Base-by-base conservation (phyloP, 2,888 invertebrate species). In the Pristionchus japonicus region DNA sequence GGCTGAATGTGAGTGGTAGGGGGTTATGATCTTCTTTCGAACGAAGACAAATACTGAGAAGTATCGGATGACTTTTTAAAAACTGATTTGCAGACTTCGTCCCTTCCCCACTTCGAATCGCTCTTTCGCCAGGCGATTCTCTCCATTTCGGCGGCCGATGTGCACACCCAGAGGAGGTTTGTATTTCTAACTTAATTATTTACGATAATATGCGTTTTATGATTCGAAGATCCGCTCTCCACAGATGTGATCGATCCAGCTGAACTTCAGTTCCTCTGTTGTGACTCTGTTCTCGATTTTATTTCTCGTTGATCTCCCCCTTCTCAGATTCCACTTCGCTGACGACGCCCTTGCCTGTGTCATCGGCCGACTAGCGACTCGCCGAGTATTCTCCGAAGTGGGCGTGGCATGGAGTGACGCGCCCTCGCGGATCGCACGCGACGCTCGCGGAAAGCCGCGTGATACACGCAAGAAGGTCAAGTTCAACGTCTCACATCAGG, bases 401-500 rank as follows among this genome's bases (percentile, higher is more conserved):
- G 67, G 61, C 47, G 57, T 67, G 31, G 7, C 57, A 6, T 88
- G 88, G 83, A n/a, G 43, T 31, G 88, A 61, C 9, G 82, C 43
- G 0, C 31, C 31, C n/a, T n/a, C 40, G 20, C 74, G 87, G 15
- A 17, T 87, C 64, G 88, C 61, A 11, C 90, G 93, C 80, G 93
- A 91, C 20, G 89, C 91, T n/a, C 89, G 90, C 13, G 94, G 94
- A 87, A 94, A 94, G 88, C 94, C 94, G 27, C 92, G 90, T 86
- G 64, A 89, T 27, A 49, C 37, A 0, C 90, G 90, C 20, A 86
- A 89, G 13, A 88, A 84, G 3, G 89, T 90, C 77, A 87, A 90
- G 52, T 92, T 94, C 90, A 94, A 94, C 87, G 90, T 94, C 6
- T 92, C 94, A 0, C 94, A 94, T 90, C 94, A 94, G 89, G 91